Evolutionary conservation across 2,888 invertebrate genomes (phyloP).

Genomic region (Busseola fusca): DNA sequence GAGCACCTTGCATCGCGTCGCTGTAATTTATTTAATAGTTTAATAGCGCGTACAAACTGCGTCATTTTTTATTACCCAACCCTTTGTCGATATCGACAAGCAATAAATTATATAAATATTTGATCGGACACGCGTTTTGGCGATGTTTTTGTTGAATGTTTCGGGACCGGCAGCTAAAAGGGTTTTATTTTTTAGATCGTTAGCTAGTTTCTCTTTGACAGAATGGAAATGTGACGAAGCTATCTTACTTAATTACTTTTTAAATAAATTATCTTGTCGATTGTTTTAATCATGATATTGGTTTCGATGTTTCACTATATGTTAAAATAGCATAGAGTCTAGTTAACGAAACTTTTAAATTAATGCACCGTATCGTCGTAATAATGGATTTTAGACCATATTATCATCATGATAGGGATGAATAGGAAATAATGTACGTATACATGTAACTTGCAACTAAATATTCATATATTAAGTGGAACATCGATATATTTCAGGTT

Average conservation of each 20-base stretch:
- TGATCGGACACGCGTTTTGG: slow-evolving; percentile 79
- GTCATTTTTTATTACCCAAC: slow-evolving; percentile 77
- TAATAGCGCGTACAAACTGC: slow-evolving; percentile 80
- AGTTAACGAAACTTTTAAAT: no score
- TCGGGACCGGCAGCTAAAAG: neutral
- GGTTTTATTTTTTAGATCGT: neutral
- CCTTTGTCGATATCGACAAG: slow-evolving; percentile 83
- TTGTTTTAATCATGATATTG: no score
- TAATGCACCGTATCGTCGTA: no score
- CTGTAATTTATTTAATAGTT: slow-evolving; percentile 76
- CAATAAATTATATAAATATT: slow-evolving; percentile 86
- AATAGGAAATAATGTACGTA: no score
- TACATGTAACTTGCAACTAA: neutral
- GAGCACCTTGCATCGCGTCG: slow-evolving; percentile 50
- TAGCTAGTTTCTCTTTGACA: neutral
- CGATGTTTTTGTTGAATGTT: slow-evolving; percentile 20
- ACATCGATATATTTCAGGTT: neutral
- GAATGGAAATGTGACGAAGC: no score
- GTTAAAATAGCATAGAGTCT: no score
- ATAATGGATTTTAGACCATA: no score
- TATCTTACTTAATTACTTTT: no score
- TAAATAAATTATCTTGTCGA: no score
- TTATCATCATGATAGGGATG: neutral
- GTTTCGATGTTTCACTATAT: no score
- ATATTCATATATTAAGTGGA: slow-evolving; percentile 3